phyloP scores from a whole-genome alignment of 2,888 invertebrate genomes.

The Stenotaenia linearis region DNA sequence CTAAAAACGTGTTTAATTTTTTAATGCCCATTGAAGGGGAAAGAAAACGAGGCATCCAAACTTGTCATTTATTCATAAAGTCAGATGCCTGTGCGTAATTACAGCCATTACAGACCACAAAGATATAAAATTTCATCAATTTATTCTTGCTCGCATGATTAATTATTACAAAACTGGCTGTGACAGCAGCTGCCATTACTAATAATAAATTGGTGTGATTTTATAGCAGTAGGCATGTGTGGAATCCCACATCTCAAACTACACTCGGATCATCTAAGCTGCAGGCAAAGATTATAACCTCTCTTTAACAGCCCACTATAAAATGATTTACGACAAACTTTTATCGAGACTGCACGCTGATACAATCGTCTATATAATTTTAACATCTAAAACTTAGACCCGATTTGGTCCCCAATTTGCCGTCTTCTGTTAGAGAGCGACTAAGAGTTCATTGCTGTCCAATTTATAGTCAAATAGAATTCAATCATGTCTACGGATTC shows the following conservation, averaged over 20 bases:
- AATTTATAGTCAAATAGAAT: conserved; percentile 19
- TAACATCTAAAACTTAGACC: background rate
- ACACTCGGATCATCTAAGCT: conserved; percentile 1
- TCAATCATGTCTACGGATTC: conserved; percentile 7
- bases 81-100: conserved; percentile 6
- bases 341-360: conserved; percentile 12
- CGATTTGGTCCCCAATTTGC: background rate
- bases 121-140: conserved; percentile 11
- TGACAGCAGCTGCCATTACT: conserved; percentile 13
- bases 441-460: background rate
- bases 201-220: conserved; percentile 19
- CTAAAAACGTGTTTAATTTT: background rate
- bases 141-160: conserved; percentile 15
- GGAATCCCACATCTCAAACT: conserved; percentile 19
- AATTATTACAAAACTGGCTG: conserved; percentile 19
- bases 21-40: background rate
- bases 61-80: conserved; percentile 15
- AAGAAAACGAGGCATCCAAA: background rate
- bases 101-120: conserved; percentile 5
- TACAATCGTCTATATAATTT: conserved; percentile 19
- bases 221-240: background rate
- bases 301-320: background rate
- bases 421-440: background rate
- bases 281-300: conserved; percentile 19
- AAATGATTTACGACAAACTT: conserved; percentile 1